A percentile compares a stretch with the other conserved stretches of the same genome.
Conservation (phyloP, 2,113 vertebrate species). For the rat (Rattus norvegicus) region DNA sequence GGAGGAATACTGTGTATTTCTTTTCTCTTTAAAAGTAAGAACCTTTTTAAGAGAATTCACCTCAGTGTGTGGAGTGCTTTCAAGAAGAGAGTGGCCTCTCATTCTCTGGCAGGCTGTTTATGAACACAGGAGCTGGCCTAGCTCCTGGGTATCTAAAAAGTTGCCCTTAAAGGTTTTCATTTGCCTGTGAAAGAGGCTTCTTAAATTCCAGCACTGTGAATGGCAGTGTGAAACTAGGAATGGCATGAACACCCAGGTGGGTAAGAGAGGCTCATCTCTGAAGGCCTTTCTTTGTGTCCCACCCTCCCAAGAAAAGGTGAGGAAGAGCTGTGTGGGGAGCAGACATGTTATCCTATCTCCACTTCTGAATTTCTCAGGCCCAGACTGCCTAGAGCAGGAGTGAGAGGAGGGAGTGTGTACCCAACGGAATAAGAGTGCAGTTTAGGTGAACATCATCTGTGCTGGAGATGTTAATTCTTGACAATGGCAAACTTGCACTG, state of each 20-base stretch:
- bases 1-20: background rate
- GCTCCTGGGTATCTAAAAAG: background rate
- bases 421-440: background rate
- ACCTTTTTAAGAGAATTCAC: background rate
- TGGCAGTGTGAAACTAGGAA: background rate
- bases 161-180: background rate
- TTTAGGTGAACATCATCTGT: background rate
- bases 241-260: background rate
- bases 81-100: background rate
- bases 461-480: slow-evolving; percentile 14
- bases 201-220: background rate
- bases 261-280: background rate
- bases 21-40: background rate
- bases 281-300: background rate
- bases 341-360: background rate
- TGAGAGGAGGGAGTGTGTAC: background rate
- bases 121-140: background rate
- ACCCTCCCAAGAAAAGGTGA: background rate
- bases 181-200: background rate
- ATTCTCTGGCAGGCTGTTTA: background rate
- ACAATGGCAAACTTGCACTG: background rate
- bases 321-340: background rate
- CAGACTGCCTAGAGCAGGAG: background rate
- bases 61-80: background rate
- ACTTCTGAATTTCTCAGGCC: background rate